Evolutionary conservation across 2,113 vertebrate species (phyloP).

Genomic region (Phaethon lepturus): DNA sequence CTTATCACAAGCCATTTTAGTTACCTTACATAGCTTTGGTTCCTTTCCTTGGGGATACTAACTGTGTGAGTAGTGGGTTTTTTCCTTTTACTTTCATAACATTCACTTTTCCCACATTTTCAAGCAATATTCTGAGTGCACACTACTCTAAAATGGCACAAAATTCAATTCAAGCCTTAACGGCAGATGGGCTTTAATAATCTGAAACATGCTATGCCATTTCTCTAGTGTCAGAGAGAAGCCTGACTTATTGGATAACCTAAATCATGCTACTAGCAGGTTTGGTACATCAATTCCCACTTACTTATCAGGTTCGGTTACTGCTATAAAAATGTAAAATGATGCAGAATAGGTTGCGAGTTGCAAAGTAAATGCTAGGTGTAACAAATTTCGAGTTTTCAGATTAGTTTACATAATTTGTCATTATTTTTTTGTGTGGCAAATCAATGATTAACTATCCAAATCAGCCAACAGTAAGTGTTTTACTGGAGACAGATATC

Average conservation of each 20-base stretch:
- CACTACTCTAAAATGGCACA: constrained; percentile 49
- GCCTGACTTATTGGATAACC: constrained; percentile 8
- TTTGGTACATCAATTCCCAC: constrained; percentile 31
- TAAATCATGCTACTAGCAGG: constrained; percentile 35
- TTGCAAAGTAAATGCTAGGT: background rate
- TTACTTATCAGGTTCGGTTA: constrained; percentile 35
- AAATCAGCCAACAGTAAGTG: background rate
- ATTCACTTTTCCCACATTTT: constrained; percentile 33
- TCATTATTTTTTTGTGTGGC: background rate
- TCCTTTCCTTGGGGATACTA: constrained; percentile 61
- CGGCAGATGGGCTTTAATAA: constrained; percentile 60
- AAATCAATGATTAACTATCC: background rate
- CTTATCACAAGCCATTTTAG: constrained; percentile 66
- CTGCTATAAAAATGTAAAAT: constrained; percentile 24
- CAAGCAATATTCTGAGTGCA: background rate
- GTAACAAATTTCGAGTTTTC: background rate
- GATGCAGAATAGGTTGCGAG: background rate
- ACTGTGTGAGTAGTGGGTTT: background rate
- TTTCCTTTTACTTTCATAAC: background rate
- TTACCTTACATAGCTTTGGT: constrained; percentile 59
- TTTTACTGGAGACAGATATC: background rate
- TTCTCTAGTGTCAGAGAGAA: constrained; percentile 19
- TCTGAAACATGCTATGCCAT: constrained; percentile 44
- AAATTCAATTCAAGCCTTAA: constrained; percentile 34
- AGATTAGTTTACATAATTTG: background rate